Conservation (phyloP, 2,113 vertebrate species). For the Semnornis frantzii region DNA sequence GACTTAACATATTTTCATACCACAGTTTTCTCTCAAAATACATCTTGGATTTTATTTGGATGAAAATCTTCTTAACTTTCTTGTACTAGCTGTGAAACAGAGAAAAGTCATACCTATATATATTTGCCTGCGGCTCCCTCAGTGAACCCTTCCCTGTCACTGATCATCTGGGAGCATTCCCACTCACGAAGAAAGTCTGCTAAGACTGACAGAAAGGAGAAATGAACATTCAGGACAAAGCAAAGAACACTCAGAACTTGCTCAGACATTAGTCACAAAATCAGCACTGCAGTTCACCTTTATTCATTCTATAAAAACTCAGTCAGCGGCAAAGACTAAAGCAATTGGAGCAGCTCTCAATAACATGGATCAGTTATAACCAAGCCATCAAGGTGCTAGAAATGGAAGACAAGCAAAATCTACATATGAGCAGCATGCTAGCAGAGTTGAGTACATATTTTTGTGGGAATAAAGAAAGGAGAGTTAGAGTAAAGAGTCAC, state of each 20-base stretch:
- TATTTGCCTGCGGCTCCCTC: background rate
- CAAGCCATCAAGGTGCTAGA: background rate
- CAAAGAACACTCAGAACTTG: background rate
- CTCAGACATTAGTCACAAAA: background rate
- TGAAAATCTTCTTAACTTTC: background rate
- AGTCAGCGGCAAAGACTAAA: background rate
- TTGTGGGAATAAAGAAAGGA: background rate
- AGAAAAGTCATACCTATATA: background rate
- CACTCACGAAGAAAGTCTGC: background rate
- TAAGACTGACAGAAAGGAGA: background rate
- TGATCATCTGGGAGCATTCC: background rate
- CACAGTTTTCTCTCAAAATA: background rate
- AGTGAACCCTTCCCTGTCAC: background rate
- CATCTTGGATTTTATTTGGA: background rate
- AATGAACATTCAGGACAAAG: background rate
- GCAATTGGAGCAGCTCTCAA: background rate
- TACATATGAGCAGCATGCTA: background rate
- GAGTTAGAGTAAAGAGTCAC: background rate
- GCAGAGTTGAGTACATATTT: background rate
- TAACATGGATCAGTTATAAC: background rate
- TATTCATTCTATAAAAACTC: background rate
- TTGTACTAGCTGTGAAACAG: background rate
- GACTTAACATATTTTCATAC: background rate
- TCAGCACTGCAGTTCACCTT: background rate
- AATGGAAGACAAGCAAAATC: background rate